Evolutionary conservation across 2,888 invertebrate species (phyloP), one percentile per base, ranked within the genome.

Genomic region (Agrochola lota): DNA sequence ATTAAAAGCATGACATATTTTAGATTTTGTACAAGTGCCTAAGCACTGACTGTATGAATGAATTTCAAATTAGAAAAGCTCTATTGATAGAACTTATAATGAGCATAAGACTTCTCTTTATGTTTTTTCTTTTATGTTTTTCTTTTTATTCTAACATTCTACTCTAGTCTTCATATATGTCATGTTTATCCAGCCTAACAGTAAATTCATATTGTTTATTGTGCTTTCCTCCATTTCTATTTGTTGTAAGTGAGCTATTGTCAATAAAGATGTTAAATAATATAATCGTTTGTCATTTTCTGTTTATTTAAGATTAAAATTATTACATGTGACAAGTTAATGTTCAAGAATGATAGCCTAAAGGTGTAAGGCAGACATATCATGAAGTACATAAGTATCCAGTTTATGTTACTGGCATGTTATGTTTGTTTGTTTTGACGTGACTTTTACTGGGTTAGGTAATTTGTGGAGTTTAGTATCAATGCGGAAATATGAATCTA

Each of bases 261-360:
- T 84, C 46, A 67, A 74, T 84, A 78, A 69, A 60, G 46, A 83
- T 66, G 71, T 81, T 69, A 55, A 73, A 66, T 75, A 75, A 62
- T 74, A 49, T 64, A 55, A 74, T 74, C 74, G 57, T 52, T 52
- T 74, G 49, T 81, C 30, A 71, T 81, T 84, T 71, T 77, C 40
- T 78, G 62, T 85, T 85, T 83, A 64, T 67, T 63, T 79, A 83
- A 73, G 75, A 85, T 83, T 85, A 81, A 23, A 52, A 85, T 69
- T 55, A 72, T 74, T 85, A 67, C 62, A 60, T 72, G 74, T 66
- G 78, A 85, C 85, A 83, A 72, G 60, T 73, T 83, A 82, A 84
- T 84, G n/a, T 57, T 40, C 55, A 67, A n/a, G 66, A 83, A 35
- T 78, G 72, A 73, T 78, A 49, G 84, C 85, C 75, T 63, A 17